Evolutionary conservation across 2,888 invertebrate species (phyloP), one percentile per base, ranked within the genome.

Genomic region (Dasysyrphus tricinctus): DNA sequence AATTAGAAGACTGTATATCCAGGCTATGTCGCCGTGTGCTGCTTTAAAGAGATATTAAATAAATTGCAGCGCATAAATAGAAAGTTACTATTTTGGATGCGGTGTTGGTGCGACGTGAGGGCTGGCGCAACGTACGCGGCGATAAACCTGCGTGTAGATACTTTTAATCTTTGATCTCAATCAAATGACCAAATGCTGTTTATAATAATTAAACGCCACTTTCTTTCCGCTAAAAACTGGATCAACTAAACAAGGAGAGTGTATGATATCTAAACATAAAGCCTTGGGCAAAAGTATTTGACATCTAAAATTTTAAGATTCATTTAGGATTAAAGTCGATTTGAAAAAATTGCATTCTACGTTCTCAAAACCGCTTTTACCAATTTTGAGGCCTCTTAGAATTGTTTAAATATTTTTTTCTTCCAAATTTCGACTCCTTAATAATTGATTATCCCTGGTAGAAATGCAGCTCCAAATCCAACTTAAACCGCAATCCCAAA

Each of bases 171-270:
- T 69, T 85, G 84, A 85, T 85, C 81, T 77, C 84, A 24, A 85
- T 85, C 80, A 73, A 61, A 85, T 80, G 84, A 73, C 80, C 73
- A 85, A 76, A 85, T 81, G 76, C 59, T 81, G 80, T 85, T 85
- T 72, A 77, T 77, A 77, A 85, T 85, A 85, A 85, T 85, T 85
- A 85, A 85, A 85, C 63, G 81, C 77, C 85, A 81, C 85, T 85
- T 85, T 85, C 85, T 77, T 85, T 85, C 85, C 85, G 77, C 67
- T 77, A 29, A 54, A 70, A 80, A 72, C 84, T 80, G 80, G 76
- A 76, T 84, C 76, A 34, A 11, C 24, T 29, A 2, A 65, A 16
- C 34, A 34, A 56, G 72, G 59, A 72, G 65, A 67, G 76, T 67
- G 54, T 14, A 24, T 19, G 16, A 6, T 11, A 11, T 39, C 11